Conservation (phyloP, 2,113 vertebrate species). For the Ranitomeya imitator region DNA sequence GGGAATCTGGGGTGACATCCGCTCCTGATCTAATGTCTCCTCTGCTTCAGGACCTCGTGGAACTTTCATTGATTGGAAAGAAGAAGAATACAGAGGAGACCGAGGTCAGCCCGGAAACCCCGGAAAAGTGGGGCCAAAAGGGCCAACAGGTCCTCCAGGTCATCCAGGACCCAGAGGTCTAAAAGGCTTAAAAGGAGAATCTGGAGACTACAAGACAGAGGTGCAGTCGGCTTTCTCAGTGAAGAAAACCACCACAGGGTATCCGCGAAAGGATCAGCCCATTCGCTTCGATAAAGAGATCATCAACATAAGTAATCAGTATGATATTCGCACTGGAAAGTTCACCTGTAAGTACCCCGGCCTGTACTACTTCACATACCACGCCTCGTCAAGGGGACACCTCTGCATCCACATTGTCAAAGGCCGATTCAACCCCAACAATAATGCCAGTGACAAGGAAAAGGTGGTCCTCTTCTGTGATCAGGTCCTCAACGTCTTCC, state of each 20-base stretch:
- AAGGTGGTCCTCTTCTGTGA: constrained; percentile 78
- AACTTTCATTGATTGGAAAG: constrained; percentile 45
- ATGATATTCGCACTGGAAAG: constrained; percentile 64
- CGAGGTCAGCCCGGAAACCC: constrained; percentile 67
- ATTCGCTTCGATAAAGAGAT: constrained; percentile 70
- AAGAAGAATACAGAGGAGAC: constrained; percentile 63
- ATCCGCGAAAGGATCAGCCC: constrained; percentile 48
- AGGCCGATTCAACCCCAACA: neutral
- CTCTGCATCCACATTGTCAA: constrained; percentile 75
- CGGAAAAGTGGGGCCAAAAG: constrained; percentile 74
- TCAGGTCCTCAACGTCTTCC: constrained; percentile 62
- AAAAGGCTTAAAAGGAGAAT: constrained; percentile 65
- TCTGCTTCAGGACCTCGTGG: constrained; percentile 68
- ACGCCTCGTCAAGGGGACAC: constrained; percentile 69
- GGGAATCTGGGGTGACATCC: neutral
- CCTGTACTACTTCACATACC: constrained; percentile 82
- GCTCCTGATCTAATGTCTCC: neutral
- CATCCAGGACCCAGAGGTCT: constrained; percentile 60
- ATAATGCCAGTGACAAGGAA: constrained; percentile 27
- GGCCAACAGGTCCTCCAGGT: constrained; percentile 68
- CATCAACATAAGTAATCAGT: constrained; percentile 63
- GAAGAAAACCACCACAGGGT: constrained; percentile 6
- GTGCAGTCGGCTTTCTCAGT: constrained; percentile 74
- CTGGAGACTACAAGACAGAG: constrained; percentile 65
- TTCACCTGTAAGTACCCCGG: constrained; percentile 73